Base-by-base conservation (phyloP, 2,113 vertebrate species). In the Ursus arctos region DNA sequence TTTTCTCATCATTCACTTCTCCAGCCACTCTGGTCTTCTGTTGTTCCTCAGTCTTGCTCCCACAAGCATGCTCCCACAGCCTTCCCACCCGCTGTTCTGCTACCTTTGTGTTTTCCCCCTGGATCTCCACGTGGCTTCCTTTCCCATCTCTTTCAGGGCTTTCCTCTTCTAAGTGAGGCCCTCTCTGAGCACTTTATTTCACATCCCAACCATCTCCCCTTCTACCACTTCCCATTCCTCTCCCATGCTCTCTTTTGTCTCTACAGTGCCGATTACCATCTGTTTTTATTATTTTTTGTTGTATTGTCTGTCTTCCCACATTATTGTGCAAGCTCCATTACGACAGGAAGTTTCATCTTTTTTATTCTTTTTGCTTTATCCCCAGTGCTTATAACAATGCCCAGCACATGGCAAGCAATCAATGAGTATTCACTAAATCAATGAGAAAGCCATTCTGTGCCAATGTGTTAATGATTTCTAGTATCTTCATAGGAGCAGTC, bases 391-490 rank as follows among this genome's bases (percentile, higher is more conserved):
- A 76, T 83, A 93, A 90, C 49, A 80, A 74, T 76, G n/a, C 61
- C 33, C 77, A 81, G 15, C 61, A 86, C 4, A 26, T 18, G 47
- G 51, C 57, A 85, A 91, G 76, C 31, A 59, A 63, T 61, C 51
- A 57, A 57, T n/a, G n/a, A 67, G 24, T 77, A 74, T 87, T 95
- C 55, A 13, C 2, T 7, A 18, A 96, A 79, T 19, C 55, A 76
- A 9, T 63, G 61, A 40, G 76, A 89, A 95, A 61, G 53, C 18
- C 49, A 28, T 80, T 87, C 21, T 88, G 36, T 2, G 33, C 4
- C 94, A 92, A 16, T 59, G 57, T 87, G 87, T 65, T 49, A 51
- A 19, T 90, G 67, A 87, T 80, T 96, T 88, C 65, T 88, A 55
- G 51, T 57, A 85, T 83, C 4, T 47, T 87, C 77, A 59, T 7